Percentiles rank a stretch among this genome's conserved stretches.
These are phyloP conservation scores for Mus pahari DNA, from an alignment of 2,113 vertebrate genomes.

Conservation along the genomic window DNA sequence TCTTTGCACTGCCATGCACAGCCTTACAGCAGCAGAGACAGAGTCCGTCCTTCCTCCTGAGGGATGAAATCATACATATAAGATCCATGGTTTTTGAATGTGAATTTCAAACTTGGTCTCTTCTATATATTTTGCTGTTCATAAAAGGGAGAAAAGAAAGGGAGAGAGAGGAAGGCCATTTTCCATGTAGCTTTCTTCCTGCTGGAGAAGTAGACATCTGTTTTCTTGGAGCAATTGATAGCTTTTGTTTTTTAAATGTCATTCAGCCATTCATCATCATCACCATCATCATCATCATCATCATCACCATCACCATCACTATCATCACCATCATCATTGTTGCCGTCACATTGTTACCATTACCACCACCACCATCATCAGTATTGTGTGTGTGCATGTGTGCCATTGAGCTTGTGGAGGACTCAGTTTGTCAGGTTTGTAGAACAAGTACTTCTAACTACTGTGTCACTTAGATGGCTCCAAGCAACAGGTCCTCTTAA, in stretches of 20 bases:
- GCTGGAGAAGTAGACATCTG: neutral
- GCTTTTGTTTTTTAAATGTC: neutral
- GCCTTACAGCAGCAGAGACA: conserved; percentile 11
- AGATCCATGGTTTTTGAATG: conserved; percentile 19
- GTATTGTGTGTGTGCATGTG: neutral
- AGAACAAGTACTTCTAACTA: too few relatives aligned
- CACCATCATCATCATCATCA: fast-evolving
- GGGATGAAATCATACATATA: conserved; percentile 11
- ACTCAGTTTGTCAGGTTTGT: neutral
- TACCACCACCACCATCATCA: neutral
- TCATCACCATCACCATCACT: neutral
- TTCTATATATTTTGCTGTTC: neutral
- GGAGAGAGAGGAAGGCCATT: neutral
- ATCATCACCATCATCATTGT: neutral
- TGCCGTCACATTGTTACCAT: neutral
- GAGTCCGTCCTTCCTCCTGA: neutral
- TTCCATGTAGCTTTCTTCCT: neutral
- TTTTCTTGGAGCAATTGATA: neutral
- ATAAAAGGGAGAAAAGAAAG: neutral
- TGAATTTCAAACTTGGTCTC: conserved; percentile 27
- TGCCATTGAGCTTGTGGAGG: neutral
- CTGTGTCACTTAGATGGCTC: neutral
- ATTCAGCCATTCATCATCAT: neutral
- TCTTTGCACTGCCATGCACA: neutral
- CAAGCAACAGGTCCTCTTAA: neutral